A percentile compares a stretch with the other conserved stretches of the same genome.
phyloP scores from a whole-genome alignment of 92 coral and sea anemone species.

The Nematostella vectensis region DNA sequence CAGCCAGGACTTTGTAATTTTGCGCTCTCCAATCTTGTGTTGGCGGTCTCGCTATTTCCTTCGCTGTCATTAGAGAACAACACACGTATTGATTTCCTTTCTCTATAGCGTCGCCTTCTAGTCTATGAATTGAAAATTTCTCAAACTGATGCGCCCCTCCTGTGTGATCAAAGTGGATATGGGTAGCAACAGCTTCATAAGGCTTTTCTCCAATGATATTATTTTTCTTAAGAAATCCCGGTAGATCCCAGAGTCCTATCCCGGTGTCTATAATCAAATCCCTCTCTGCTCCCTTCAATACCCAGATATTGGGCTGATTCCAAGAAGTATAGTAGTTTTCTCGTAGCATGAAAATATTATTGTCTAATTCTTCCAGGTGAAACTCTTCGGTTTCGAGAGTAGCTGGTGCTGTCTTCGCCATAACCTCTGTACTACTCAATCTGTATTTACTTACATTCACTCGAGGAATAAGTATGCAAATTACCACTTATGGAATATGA shows the following conservation, averaged over 20 bases:
- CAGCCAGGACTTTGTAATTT: conserved; percentile 37
- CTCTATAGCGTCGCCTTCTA: conserved; percentile 39
- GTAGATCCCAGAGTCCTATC: conserved; percentile 46
- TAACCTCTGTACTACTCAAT: too few species aligned
- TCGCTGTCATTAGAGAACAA: conserved; percentile 10
- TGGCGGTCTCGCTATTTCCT: conserved; percentile 24
- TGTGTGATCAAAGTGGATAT: conserved; percentile 53
- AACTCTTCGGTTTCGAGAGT: conserved; percentile 20
- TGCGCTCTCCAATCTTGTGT: conserved; percentile 22
- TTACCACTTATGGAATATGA: too few species aligned
- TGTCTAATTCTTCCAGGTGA: conserved; percentile 27
- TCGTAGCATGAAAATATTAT: conserved; percentile 29
- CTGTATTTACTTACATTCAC: too few species aligned
- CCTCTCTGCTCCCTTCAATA: conserved; percentile 31
- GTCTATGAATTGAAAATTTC: conserved; percentile 41
- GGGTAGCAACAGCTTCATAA: conserved; percentile 49
- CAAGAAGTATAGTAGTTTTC: conserved; percentile 28
- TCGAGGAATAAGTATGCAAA: too few species aligned
- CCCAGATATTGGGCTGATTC: conserved; percentile 51
- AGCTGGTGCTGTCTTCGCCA: too few species aligned
- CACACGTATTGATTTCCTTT: conserved; percentile 32
- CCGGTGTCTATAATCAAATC: conserved; percentile 52
- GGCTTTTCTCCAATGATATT: conserved; percentile 37
- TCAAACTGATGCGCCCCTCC: conserved; percentile 57
- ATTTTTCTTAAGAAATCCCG: conserved; percentile 25